Evolutionary conservation across 2,888 invertebrate genomes (phyloP).

Genomic region (Lithophane semibrunnea): DNA sequence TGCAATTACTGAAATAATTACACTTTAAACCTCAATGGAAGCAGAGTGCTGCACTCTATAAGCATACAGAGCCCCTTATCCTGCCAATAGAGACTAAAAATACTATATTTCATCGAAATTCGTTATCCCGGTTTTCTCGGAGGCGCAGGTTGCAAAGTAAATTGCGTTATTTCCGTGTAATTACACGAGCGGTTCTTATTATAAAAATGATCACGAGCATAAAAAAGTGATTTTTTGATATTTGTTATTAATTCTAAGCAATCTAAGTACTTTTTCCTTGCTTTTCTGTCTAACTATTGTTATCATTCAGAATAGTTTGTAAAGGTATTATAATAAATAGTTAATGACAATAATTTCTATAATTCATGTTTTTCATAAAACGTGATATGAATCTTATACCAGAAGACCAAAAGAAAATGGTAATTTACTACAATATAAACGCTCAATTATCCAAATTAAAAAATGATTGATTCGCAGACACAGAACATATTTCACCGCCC

Average conservation of each 20-base stretch:
- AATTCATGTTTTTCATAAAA: neutral
- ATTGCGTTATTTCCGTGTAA: constrained; percentile 8
- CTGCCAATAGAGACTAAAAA: constrained; percentile 20
- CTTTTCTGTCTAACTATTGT: neutral
- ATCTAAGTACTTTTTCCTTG: neutral
- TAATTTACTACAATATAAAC: constrained; percentile 2
- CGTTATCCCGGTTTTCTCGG: neutral
- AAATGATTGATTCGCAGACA: constrained; percentile 31
- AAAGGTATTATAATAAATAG: neutral
- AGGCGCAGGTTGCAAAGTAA: constrained; percentile 20
- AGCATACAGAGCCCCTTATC: neutral
- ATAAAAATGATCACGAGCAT: neutral
- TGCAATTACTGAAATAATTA: too few species aligned
- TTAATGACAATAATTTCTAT: neutral
- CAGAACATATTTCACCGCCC: constrained; percentile 38
- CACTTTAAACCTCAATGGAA: neutral
- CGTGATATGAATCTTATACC: neutral
- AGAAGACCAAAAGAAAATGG: neutral
- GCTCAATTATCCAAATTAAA: constrained; percentile 20
- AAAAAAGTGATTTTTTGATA: neutral
- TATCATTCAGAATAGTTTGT: neutral
- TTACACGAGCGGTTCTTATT: neutral
- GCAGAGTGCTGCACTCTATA: neutral
- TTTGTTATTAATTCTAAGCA: neutral
- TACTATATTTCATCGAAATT: constrained; percentile 28